Percentiles rank a stretch among this genome's conserved stretches.
Evolutionary conservation across 2,113 vertebrate species (phyloP).

Genomic region (Otus sunia): DNA sequence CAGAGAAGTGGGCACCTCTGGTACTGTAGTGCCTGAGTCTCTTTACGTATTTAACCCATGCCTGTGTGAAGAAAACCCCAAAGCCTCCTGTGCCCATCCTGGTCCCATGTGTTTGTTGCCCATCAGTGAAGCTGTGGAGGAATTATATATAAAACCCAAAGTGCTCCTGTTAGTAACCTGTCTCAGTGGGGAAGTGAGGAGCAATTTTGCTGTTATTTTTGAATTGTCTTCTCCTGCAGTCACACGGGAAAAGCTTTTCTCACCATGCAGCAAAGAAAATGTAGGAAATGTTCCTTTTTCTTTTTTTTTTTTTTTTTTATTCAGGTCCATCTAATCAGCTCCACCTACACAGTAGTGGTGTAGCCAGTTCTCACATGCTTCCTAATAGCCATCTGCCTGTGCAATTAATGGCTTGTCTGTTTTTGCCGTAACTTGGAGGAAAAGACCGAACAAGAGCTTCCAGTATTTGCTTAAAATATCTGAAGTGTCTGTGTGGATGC

Average conservation of each 20-base stretch:
- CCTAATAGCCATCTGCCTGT: constrained; percentile 33
- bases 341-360: constrained; percentile 54
- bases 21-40: neutral
- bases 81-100: neutral
- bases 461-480: constrained; percentile 38
- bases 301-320: neutral
- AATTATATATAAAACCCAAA: neutral
- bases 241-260: constrained; percentile 26
- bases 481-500: neutral
- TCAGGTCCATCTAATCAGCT: constrained; percentile 48
- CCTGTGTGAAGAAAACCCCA: neutral
- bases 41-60: neutral
- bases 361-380: constrained; percentile 32
- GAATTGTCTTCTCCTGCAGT: constrained; percentile 22
- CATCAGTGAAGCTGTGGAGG: neutral
- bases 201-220: constrained; percentile 60
- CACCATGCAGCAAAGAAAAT: constrained; percentile 10
- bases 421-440: neutral
- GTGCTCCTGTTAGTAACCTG: neutral
- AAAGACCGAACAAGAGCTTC: neutral
- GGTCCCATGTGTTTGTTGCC: neutral
- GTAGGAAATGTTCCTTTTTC: constrained; percentile 21
- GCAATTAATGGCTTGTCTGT: constrained; percentile 43
- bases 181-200: constrained; percentile 20
- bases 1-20: neutral